A percentile compares a stretch with the other conserved stretches of the same genome.
phyloP scores from a whole-genome alignment of 2,888 invertebrate species.

The Adela reaumurella region DNA sequence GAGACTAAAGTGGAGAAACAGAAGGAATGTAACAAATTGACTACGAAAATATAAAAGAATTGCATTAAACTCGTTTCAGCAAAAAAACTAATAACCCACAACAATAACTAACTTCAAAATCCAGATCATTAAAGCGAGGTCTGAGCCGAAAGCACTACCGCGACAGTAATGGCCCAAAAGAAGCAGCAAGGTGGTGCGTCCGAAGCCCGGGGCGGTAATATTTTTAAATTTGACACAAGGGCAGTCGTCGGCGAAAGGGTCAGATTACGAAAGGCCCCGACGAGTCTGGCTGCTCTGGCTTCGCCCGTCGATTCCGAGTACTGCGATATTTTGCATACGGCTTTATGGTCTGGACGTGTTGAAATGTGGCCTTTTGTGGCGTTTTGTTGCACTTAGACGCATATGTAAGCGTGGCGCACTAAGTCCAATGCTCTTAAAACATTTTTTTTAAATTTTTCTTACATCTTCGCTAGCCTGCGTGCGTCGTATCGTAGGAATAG shows the following conservation, averaged over 20 bases:
- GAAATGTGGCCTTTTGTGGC: background rate
- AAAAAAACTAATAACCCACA: too few species aligned
- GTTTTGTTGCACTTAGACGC: background rate
- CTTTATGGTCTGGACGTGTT: background rate
- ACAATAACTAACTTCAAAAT: background rate
- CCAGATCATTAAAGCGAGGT: background rate
- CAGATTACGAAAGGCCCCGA: conserved; percentile 2
- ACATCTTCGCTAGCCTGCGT: too few species aligned
- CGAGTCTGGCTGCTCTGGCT: too few species aligned
- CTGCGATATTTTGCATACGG: background rate
- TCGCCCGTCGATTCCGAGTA: background rate
- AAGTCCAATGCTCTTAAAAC: background rate
- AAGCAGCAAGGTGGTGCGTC: background rate
- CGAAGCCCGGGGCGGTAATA: background rate
- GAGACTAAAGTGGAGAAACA: too few species aligned
- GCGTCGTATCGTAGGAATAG: too few species aligned
- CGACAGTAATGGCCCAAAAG: background rate
- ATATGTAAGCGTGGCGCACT: background rate
- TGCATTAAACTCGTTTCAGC: too few species aligned
- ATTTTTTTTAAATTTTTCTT: background rate
- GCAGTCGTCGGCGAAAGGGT: conserved; percentile 2
- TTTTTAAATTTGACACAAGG: conserved; percentile 3
- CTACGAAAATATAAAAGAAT: too few species aligned
- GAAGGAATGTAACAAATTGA: too few species aligned
- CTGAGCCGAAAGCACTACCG: background rate